These are phyloP conservation scores for Progne subis DNA, from an alignment of 2,113 vertebrate species.

Conservation along the genomic window DNA sequence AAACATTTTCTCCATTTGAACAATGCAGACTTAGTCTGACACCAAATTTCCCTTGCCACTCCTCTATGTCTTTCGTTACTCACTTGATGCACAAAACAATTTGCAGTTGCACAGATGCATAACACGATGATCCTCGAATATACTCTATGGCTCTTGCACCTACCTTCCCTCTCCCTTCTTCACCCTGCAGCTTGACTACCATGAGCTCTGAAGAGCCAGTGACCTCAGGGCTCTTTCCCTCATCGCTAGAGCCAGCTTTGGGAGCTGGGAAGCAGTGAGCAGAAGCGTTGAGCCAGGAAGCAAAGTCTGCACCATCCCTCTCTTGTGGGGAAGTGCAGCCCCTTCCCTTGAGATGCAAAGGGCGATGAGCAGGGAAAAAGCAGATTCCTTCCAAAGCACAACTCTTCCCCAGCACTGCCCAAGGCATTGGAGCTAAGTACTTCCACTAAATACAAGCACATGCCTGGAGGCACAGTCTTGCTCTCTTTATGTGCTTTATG, in stretches of 20 bases:
- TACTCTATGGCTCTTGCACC: neutral
- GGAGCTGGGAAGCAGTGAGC: neutral
- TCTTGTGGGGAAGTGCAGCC: fast-evolving
- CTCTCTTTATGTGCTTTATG: neutral
- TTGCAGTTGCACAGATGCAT: neutral
- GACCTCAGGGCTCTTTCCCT: neutral
- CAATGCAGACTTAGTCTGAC: constrained; percentile 5
- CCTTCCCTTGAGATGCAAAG: neutral
- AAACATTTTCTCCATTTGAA: neutral
- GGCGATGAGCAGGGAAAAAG: neutral
- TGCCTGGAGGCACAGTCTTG: neutral
- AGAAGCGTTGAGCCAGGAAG: fast-evolving
- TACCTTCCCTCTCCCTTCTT: neutral
- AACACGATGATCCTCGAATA: neutral
- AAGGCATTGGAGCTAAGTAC: neutral
- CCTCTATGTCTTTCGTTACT: neutral
- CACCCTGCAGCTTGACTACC: neutral
- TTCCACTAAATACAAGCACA: neutral
- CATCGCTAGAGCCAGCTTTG: fast-evolving
- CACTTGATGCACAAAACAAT: neutral
- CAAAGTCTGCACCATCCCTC: neutral
- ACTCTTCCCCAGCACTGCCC: neutral
- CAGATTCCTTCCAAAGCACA: neutral
- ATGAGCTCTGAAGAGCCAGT: fast-evolving
- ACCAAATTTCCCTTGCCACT: neutral